Evolutionary conservation across 1,140 invertebrate species (phyloP).

Genomic region (Drosophila kikkawai): DNA sequence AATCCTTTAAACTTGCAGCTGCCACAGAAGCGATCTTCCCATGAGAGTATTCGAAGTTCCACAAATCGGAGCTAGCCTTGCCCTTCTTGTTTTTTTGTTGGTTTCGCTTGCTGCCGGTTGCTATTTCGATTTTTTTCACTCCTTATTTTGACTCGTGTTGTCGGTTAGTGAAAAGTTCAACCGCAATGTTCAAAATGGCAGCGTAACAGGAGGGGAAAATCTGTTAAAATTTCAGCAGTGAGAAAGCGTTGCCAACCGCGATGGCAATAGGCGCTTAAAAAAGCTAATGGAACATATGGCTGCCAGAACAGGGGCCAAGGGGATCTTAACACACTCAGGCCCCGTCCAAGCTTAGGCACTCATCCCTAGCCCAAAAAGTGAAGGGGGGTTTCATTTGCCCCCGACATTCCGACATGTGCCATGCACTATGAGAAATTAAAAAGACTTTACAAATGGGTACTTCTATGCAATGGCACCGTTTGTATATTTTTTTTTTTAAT

Average conservation of each 20-base stretch:
- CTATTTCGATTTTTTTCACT: conserved; percentile 9
- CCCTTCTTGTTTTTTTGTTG: not conserved
- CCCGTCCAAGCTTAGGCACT: conserved; percentile 1
- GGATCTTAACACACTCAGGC: conserved; percentile 36
- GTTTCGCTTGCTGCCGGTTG: not conserved
- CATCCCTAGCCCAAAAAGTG: conserved; percentile 23
- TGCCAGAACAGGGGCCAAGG: conserved; percentile 41
- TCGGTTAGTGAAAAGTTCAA: conserved; percentile 49
- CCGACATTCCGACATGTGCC: conserved; percentile 1
- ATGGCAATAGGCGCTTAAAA: conserved; percentile 77
- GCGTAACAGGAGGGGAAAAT: conserved; percentile 66
- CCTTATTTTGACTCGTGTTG: conserved; percentile 18
- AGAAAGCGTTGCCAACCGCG: conserved; percentile 32
- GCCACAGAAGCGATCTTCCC: not conserved
- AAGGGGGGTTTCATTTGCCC: conserved; percentile 9
- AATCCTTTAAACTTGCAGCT: not conserved
- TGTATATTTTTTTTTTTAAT: not conserved
- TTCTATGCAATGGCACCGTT: not conserved
- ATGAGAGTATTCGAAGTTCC: not conserved
- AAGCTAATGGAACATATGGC: conserved; percentile 78
- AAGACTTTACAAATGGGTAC: not conserved
- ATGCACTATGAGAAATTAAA: conserved; percentile 4
- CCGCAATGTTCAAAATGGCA: conserved; percentile 65
- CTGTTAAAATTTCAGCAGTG: conserved; percentile 75
- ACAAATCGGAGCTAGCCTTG: not conserved